A percentile compares a stretch with the other conserved stretches of the same genome.
These are phyloP conservation scores for Desmodus rotundus DNA, from an alignment of 2,113 vertebrate species.

Conservation along the genomic window DNA sequence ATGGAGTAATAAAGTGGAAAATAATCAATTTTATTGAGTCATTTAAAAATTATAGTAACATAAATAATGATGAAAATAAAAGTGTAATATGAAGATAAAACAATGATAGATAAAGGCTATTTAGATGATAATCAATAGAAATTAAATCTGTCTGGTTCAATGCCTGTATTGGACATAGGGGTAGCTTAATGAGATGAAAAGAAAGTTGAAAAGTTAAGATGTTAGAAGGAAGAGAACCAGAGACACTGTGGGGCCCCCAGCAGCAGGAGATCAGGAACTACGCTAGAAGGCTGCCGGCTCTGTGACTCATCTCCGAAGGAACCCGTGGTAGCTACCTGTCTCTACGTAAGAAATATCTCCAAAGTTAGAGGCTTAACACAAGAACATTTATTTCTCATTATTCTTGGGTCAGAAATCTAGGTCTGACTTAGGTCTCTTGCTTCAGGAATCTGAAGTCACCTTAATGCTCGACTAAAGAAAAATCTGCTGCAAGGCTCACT, in stretches of 20 bases:
- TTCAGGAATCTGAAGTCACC: neutral
- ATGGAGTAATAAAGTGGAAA: neutral
- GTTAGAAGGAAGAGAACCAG: neutral
- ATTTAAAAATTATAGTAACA: neutral
- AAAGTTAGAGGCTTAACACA: neutral
- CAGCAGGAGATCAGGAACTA: neutral
- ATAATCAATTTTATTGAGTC: neutral
- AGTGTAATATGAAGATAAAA: neutral
- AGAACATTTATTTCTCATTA: neutral
- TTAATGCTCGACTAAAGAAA: neutral
- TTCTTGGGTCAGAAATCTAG: neutral
- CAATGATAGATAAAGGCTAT: neutral
- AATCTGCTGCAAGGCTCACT: neutral
- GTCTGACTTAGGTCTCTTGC: neutral
- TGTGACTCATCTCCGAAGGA: neutral
- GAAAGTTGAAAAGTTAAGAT: neutral
- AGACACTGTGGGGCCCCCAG: neutral
- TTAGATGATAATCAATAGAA: neutral
- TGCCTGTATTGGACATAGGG: neutral
- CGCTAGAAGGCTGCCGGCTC: neutral
- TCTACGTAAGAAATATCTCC: neutral
- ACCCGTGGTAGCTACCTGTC: neutral
- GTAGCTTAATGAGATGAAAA: neutral
- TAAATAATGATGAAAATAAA: slow-evolving; percentile 3
- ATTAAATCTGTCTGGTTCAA: neutral